Evolutionary conservation across 2,888 invertebrate species (phyloP).

Genomic region (Linnaemya vulpina): DNA sequence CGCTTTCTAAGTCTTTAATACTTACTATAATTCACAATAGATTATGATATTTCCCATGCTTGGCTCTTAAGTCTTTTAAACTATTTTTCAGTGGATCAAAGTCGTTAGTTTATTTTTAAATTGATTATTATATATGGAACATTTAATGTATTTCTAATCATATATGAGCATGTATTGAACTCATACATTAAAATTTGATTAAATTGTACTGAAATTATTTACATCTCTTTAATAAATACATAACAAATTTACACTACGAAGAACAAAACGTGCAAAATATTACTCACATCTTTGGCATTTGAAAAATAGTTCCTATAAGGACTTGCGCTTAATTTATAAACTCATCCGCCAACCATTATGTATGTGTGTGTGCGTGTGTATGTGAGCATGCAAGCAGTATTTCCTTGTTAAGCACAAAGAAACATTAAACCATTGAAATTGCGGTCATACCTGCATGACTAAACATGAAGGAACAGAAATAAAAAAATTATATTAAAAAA

Average conservation of each 20-base stretch:
- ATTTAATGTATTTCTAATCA: no score
- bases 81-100: no score
- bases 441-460: slow-evolving; percentile 47
- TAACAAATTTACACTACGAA: neutral
- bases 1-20: no score
- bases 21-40: no score
- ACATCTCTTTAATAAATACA: neutral
- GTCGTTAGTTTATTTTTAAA: no score
- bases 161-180: no score
- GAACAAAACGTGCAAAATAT: neutral
- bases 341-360: slow-evolving; percentile 31
- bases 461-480: slow-evolving; percentile 46
- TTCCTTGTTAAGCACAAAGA: slow-evolving; percentile 50
- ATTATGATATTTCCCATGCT: no score
- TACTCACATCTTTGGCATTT: slow-evolving; percentile 28
- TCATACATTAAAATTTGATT: no score
- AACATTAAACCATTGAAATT: slow-evolving; percentile 42
- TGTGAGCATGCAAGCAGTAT: neutral
- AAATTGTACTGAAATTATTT: neutral
- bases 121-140: no score
- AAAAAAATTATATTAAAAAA: slow-evolving; percentile 26
- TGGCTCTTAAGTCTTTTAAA: no score
- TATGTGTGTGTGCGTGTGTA: neutral
- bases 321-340: slow-evolving; percentile 30
- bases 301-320: neutral